These are phyloP conservation scores for Siphamia tubifer DNA, from an alignment of 2,113 vertebrate species.

Conservation along the genomic window DNA sequence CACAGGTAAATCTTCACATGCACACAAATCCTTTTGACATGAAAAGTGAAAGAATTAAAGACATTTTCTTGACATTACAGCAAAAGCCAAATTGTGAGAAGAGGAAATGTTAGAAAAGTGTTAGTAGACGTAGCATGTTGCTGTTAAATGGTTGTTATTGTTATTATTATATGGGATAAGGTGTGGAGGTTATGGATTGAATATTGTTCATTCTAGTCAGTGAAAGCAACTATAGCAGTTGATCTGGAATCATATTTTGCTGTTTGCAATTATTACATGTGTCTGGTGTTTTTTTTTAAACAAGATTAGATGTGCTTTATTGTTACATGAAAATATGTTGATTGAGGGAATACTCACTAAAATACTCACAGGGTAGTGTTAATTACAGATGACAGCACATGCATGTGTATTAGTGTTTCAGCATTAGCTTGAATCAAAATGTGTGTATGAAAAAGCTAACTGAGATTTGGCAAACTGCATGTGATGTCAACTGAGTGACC, in stretches of 20 bases:
- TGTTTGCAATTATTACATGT: too few relatives aligned
- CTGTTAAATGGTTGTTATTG: not conserved
- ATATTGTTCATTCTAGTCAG: slow-evolving; percentile 3
- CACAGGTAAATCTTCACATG: slow-evolving; percentile 49
- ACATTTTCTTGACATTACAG: not conserved
- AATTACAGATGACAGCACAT: not conserved
- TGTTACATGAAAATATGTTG: not conserved
- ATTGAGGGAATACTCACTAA: not conserved
- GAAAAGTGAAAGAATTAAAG: slow-evolving; percentile 25
- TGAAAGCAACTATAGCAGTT: not conserved
- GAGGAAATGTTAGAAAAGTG: not conserved
- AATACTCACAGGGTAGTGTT: not conserved
- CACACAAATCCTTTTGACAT: slow-evolving; percentile 54
- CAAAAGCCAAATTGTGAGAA: slow-evolving; percentile 16
- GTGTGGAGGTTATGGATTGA: not conserved
- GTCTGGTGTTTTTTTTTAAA: too few relatives aligned
- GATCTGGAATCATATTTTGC: slow-evolving; percentile 10
- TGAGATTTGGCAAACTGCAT: slow-evolving; percentile 1
- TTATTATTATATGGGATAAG: not conserved
- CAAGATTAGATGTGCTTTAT: too few relatives aligned
- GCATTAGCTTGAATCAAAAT: not conserved
- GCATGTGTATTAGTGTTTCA: not conserved
- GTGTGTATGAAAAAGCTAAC: not conserved
- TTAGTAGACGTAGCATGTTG: not conserved
- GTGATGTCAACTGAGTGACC: not conserved